These are phyloP conservation scores for Allacma fusca DNA, from an alignment of 2,888 invertebrate species.

Conservation along the genomic window DNA sequence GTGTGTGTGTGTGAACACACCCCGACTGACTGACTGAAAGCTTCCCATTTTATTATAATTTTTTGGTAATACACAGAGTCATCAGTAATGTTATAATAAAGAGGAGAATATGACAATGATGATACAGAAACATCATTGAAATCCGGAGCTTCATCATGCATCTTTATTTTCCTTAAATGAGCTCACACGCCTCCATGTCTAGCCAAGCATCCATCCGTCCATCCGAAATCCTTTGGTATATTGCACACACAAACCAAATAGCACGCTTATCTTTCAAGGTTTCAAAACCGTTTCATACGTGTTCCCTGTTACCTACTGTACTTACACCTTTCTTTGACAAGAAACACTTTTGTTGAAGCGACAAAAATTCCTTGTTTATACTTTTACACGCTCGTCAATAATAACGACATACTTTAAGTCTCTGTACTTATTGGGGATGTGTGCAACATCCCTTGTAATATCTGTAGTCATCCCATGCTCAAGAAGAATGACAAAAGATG, in stretches of 20 bases:
- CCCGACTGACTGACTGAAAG: no score
- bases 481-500: no score
- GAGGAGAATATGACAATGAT: neutral
- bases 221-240: neutral
- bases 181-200: slow-evolving; percentile 21
- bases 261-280: slow-evolving; percentile 13
- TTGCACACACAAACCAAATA: slow-evolving; percentile 9
- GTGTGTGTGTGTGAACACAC: no score
- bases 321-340: neutral
- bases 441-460: no score
- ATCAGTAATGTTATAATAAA: neutral
- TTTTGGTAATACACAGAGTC: neutral
- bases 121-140: neutral
- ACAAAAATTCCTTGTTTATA: neutral
- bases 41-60: no score
- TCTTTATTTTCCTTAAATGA: slow-evolving; percentile 20
- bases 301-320: neutral
- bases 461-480: no score
- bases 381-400: slow-evolving; percentile 13
- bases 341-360: neutral
- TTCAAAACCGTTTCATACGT: slow-evolving; percentile 9
- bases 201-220: neutral
- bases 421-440: no score
- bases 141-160: slow-evolving; percentile 13
- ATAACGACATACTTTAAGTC: neutral